Evolutionary conservation across 2,113 vertebrate species (phyloP).

Genomic region (Osmerus mordax): DNA sequence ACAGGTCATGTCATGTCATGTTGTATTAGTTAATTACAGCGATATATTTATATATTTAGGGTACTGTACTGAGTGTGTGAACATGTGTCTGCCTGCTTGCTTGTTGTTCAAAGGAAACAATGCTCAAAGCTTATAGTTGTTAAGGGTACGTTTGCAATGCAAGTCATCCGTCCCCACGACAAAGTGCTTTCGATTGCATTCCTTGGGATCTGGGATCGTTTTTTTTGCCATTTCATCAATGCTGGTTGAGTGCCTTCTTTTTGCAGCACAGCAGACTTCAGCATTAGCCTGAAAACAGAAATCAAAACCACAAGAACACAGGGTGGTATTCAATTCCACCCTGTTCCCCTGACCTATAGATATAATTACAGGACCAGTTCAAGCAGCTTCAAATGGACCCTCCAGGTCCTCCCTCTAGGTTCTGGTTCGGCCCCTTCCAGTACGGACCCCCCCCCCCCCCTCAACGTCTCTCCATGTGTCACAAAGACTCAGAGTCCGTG

Average conservation of each 20-base stretch:
- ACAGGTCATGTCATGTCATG: too few relatives aligned
- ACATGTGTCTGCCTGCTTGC: too few relatives aligned
- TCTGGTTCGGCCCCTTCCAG: too few relatives aligned
- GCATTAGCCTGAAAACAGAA: conserved; percentile 41
- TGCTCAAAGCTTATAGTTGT: not conserved
- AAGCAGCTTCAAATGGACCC: conserved; percentile 65
- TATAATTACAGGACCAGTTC: conserved; percentile 69
- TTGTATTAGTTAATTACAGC: too few relatives aligned
- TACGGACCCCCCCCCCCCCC: conserved; percentile 23
- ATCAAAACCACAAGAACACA: conserved; percentile 45
- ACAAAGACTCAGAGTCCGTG: conserved; percentile 58
- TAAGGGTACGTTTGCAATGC: too few relatives aligned
- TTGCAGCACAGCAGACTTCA: conserved; percentile 31
- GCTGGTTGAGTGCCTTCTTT: conserved; percentile 28
- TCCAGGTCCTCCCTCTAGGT: conserved; percentile 43
- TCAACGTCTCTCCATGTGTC: conserved; percentile 58
- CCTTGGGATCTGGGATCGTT: conserved; percentile 15
- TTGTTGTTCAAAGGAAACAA: too few relatives aligned
- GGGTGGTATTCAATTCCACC: conserved; percentile 42
- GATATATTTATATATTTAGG: too few relatives aligned
- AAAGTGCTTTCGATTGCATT: conserved; percentile 30
- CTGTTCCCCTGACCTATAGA: conserved; percentile 60
- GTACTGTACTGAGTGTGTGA: too few relatives aligned
- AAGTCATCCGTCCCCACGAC: conserved; percentile 22
- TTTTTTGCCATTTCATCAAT: conserved; percentile 38